Base-by-base conservation (phyloP, 2,113 vertebrate genomes). In the Rostratula benghalensis region DNA sequence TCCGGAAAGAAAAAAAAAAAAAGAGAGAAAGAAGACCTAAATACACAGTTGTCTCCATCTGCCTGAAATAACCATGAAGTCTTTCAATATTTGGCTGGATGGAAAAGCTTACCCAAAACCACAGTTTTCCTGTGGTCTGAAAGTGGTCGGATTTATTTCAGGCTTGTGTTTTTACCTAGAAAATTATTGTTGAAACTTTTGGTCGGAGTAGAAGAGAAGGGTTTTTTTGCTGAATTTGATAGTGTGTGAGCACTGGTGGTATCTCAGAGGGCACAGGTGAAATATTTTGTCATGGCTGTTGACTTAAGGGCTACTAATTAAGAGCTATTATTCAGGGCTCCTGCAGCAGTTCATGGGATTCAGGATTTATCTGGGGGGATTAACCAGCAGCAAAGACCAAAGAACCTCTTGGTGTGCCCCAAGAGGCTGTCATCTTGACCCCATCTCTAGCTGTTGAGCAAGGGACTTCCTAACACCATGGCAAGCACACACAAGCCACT, bases 191-290 rank as follows among this genome's bases (percentile, higher is more conserved):
- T 64, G 43, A n/a, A 73, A 39, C 20, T 30, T 53, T 57, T 33
- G 21, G 17, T 7, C 41, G 0, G 0, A 61, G 17, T 33, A 19
- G 46, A 87, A 75, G 27, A n/a, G n/a, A 65, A 46, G 16, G 2
- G 0, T 13, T 45, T 41, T 41, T 63, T 15, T 6, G 4, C 51
- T 86, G 31, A 18, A 50, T 75, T 63, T 45, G 37, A 2, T n/a
- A 30, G 27, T 4, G 35, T 15, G 64, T 50, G 22, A 24, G 41
- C 25, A 45, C 37, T 89, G 71, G 19, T 75, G 59, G 11, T 60
- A 41, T 8, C 69, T 84, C 31, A 39, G 48, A 30, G 46, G 41
- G 56, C 57, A 35, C 51, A 80, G 37, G 21, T 64, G 68, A 39
- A 83, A 27, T 7, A 2, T 56, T 33, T 69, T 35, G 12, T 41